Percentiles rank a stretch among this genome's conserved stretches.
These are phyloP conservation scores for Clavelina lepadiformis DNA, from an alignment of 23 tunicate species.

Conservation along the genomic window DNA sequence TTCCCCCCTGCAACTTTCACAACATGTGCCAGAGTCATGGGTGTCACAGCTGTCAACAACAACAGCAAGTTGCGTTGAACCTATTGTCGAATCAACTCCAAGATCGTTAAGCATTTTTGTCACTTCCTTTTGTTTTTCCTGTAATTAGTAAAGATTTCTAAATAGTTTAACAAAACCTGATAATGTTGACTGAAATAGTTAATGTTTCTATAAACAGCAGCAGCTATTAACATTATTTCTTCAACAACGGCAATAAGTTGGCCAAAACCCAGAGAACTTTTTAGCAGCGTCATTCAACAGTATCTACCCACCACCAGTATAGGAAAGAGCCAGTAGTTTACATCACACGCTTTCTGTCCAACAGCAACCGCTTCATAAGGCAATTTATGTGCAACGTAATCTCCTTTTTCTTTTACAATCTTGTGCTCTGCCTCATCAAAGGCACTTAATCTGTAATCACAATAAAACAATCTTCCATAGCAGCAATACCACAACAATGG, in stretches of 20 bases:
- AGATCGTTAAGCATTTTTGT: slow-evolving; percentile 5
- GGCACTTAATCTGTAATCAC: slow-evolving; percentile 11
- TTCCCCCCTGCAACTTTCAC: too few species aligned
- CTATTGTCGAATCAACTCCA: slow-evolving; percentile 47
- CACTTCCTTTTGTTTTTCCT: slow-evolving; percentile 16
- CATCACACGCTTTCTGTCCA: slow-evolving; percentile 21
- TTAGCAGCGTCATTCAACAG: too few species aligned
- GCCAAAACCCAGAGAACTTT: too few species aligned
- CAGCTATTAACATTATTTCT: too few species aligned
- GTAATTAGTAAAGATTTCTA: neutral
- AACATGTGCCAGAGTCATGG: too few species aligned
- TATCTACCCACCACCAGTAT: slow-evolving; percentile 40
- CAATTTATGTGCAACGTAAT: slow-evolving; percentile 19
- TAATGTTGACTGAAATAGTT: too few species aligned
- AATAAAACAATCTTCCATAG: neutral
- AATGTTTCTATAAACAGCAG: too few species aligned
- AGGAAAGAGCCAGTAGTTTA: slow-evolving; percentile 56
- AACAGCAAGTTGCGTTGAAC: slow-evolving; percentile 31
- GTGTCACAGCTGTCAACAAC: slow-evolving; percentile 6
- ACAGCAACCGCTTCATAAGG: slow-evolving; percentile 24
- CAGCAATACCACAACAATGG: too few species aligned
- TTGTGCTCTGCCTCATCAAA: slow-evolving; percentile 17
- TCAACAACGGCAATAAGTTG: too few species aligned
- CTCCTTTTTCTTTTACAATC: slow-evolving; percentile 27
- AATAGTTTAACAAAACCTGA: too few species aligned